phyloP scores from a whole-genome alignment of 1,140 invertebrate species.

The Neuroterus valhalla region DNA sequence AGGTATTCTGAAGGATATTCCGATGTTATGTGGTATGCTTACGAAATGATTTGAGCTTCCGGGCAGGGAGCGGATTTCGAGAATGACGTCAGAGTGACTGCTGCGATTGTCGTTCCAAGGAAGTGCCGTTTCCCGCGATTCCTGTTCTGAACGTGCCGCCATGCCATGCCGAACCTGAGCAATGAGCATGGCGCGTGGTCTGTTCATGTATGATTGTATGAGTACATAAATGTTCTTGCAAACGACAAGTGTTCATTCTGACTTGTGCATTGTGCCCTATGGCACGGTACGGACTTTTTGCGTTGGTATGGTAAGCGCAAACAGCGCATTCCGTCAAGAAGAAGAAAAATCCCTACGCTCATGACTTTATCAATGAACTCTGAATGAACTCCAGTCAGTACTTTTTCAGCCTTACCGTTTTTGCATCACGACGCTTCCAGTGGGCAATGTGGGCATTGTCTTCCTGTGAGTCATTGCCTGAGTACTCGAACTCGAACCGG shows the following conservation, averaged over 20 bases:
- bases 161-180: background rate
- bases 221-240: background rate
- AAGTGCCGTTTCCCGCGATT: slow-evolving; percentile 8
- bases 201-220: background rate
- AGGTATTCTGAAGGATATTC: slow-evolving; percentile 6
- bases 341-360: background rate
- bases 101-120: slow-evolving; percentile 21
- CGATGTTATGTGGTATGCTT: slow-evolving; percentile 11
- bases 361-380: background rate
- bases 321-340: background rate
- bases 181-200: background rate
- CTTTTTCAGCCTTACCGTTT: background rate
- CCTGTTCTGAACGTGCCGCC: slow-evolving; percentile 1
- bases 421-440: background rate
- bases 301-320: background rate
- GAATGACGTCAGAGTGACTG: slow-evolving; percentile 21
- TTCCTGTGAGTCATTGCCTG: too few species aligned
- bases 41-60: slow-evolving; percentile 25
- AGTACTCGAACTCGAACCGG: too few species aligned
- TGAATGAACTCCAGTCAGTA: slow-evolving; percentile 1
- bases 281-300: slow-evolving; percentile 1
- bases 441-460: background rate
- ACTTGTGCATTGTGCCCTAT: background rate
- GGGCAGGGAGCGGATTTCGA: slow-evolving; percentile 22
- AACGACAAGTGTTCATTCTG: background rate